Base-by-base conservation (phyloP, 2,797 vertebrate genomes). In the Sebastes minor region DNA sequence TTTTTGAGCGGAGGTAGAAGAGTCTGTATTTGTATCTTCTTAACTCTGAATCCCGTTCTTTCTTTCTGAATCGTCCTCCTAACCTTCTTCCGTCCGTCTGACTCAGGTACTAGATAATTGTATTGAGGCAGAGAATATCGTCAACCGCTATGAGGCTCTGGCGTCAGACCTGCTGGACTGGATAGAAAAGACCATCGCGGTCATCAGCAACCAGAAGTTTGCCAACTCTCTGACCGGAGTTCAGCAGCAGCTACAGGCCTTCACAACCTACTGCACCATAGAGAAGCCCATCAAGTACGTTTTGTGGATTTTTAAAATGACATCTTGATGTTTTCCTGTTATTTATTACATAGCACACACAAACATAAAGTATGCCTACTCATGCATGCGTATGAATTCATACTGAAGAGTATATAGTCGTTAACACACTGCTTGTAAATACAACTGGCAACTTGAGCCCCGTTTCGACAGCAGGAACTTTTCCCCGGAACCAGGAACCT, bases 181-280 rank as follows among this genome's bases (percentile, higher is more conserved):
- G 98, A 97, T 98, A 14, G 97, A 97, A 25, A 97, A 95, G 88
- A 99, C 98, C 46, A 95, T 98, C 14, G 81, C 94, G 1, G 90
- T 98, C 89, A 98, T 99, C 92, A 94, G 96, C 94, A 98, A 97
- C 94, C 98, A 99, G 95, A 98, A 97, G 93, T 99, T 99, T 32
- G 98, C 98, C 90, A 99, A 99, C 94, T 99, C 98, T 0, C 75
- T 99, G 74, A 93, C 93, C 0, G 98, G 98, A 1, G 98, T 99
- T 5, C 98, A 99, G 89, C 98, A 98, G 91, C 98, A 99, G 90
- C 96, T 99, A 0, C 98, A 98, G 85, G 97, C 97, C 23, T 99
- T 99, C 88, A 99, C 97, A 0, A 97, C 97, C 82, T 99, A 99
- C 93, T 99, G 98, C 93, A 99, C 97, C 18, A 93, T 98, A 59